A percentile compares a stretch with the other conserved stretches of the same genome.
phyloP scores from a whole-genome alignment of 2,888 invertebrate species.

The Morpho achilles region DNA sequence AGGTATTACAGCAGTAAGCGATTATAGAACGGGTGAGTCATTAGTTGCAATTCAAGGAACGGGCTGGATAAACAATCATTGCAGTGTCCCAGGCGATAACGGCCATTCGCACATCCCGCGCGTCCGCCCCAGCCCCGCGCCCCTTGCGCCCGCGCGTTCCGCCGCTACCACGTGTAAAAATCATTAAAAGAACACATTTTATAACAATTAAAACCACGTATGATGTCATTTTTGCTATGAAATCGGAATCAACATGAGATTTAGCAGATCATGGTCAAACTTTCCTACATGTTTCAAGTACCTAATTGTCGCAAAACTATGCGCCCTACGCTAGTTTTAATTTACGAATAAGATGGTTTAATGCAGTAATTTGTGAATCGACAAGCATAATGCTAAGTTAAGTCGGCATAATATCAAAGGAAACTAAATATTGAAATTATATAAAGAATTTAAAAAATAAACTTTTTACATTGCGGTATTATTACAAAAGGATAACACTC shows the following conservation, averaged over 20 bases:
- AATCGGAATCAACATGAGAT: slow-evolving; percentile 21
- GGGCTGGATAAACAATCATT: slow-evolving; percentile 76
- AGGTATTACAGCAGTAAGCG: slow-evolving; percentile 40
- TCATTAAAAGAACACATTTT: slow-evolving; percentile 14
- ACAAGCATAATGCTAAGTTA: too few relatives aligned
- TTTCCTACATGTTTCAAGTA: too few relatives aligned
- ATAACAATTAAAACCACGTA: slow-evolving; percentile 22
- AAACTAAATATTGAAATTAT: too few relatives aligned
- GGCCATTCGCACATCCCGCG: slow-evolving; percentile 74
- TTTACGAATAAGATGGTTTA: too few relatives aligned
- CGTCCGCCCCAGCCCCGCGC: slow-evolving; percentile 25
- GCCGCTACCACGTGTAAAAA: slow-evolving; percentile 22
- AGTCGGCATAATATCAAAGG: too few relatives aligned
- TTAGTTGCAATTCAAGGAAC: slow-evolving; percentile 77
- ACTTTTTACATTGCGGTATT: too few relatives aligned
- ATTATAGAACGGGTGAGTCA: slow-evolving; percentile 69
- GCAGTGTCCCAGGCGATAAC: slow-evolving; percentile 74
- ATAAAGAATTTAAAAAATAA: too few relatives aligned
- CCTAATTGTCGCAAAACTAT: too few relatives aligned
- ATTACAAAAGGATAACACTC: too few relatives aligned
- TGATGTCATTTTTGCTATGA: slow-evolving; percentile 1
- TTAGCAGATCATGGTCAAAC: neutral
- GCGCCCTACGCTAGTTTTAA: too few relatives aligned
- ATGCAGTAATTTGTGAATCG: too few relatives aligned
- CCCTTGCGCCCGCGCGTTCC: slow-evolving; percentile 13